These are phyloP conservation scores for Lates calcarifer DNA, from an alignment of 2,113 vertebrate genomes.

Conservation along the genomic window DNA sequence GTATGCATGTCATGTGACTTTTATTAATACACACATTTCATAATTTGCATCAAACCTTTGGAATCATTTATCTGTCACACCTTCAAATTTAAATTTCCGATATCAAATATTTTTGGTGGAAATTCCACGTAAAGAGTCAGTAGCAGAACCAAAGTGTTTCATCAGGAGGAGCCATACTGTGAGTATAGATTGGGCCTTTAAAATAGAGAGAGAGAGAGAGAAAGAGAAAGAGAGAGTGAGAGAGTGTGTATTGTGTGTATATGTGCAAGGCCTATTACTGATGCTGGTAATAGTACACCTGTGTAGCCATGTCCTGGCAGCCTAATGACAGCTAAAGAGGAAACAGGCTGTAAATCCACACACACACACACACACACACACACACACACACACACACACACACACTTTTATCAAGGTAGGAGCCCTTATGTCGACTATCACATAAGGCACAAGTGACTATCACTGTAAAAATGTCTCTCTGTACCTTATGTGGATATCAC, in stretches of 20 bases:
- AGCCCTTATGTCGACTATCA: conserved; percentile 37
- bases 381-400: conserved; percentile 46
- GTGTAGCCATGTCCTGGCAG: conserved; percentile 77
- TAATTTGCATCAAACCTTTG: conserved; percentile 10
- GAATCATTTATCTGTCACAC: conserved; percentile 14
- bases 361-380: conserved; percentile 36
- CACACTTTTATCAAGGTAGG: conserved; percentile 24
- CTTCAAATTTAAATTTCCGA: not conserved
- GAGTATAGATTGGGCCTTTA: conserved; percentile 55
- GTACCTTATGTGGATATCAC: not conserved
- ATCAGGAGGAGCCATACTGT: conserved; percentile 61
- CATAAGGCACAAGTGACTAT: conserved; percentile 43
- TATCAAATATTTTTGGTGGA: not conserved
- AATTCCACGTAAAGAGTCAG: conserved; percentile 37
- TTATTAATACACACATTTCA: not conserved
- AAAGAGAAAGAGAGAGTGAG: conserved; percentile 10
- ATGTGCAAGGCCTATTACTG: conserved; percentile 61
- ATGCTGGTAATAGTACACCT: conserved; percentile 79
- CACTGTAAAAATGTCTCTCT: conserved; percentile 37
- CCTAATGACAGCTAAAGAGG: conserved; percentile 79
- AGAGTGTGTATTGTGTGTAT: conserved; percentile 25
- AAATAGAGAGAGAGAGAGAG: conserved; percentile 37
- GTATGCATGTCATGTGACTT: not conserved
- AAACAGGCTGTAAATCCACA: conserved; percentile 75
- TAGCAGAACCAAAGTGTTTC: conserved; percentile 46